Conservation (phyloP, 1,140 invertebrate genomes). For the Procambarus virginalis region DNA sequence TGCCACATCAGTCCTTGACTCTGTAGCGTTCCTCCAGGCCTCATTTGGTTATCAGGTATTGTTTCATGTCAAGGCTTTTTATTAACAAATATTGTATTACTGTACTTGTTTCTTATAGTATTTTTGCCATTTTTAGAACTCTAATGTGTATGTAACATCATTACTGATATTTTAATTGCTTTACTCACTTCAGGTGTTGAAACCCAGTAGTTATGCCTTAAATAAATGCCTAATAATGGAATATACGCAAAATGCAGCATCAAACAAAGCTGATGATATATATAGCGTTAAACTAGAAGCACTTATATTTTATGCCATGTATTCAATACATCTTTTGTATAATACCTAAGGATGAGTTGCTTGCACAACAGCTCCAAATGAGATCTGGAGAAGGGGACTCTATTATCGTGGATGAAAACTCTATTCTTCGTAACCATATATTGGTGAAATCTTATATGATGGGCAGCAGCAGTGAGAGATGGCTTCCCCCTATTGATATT, state of each 20-base stretch:
- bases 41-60: slow-evolving; percentile 37
- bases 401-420: slow-evolving; percentile 54
- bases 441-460: slow-evolving; percentile 51
- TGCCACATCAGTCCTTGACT: slow-evolving; percentile 46
- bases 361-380: slow-evolving; percentile 30
- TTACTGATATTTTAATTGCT: too few species aligned
- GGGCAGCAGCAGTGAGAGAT: slow-evolving; percentile 43
- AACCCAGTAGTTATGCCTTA: too few species aligned
- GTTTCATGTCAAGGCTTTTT: neutral
- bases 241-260: too few species aligned
- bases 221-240: too few species aligned
- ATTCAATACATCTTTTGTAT: neutral
- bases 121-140: too few species aligned
- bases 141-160: too few species aligned
- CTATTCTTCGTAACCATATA: slow-evolving; percentile 52
- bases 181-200: too few species aligned
- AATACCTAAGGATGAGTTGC: slow-evolving; percentile 30
- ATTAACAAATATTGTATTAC: too few species aligned
- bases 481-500: slow-evolving; percentile 33
- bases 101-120: too few species aligned
- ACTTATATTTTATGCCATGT: too few species aligned
- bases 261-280: too few species aligned
- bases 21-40: slow-evolving; percentile 45
- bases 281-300: too few species aligned
- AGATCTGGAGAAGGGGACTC: slow-evolving; percentile 14